Conservation (phyloP, 2,113 vertebrate species). For the Ciconia maguari region DNA sequence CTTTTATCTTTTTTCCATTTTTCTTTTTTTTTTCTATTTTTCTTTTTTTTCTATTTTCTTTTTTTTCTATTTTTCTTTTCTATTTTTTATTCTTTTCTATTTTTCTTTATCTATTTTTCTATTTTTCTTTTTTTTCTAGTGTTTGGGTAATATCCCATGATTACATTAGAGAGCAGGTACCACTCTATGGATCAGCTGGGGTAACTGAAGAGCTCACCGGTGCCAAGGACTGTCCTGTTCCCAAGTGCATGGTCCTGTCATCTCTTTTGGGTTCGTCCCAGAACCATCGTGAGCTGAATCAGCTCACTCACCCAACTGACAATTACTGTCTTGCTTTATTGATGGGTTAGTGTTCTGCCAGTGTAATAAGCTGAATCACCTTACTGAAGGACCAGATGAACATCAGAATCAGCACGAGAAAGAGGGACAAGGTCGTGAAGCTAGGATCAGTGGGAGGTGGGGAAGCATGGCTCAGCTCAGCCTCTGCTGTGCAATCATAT, state of each 20-base stretch:
- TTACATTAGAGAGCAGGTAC: not conserved
- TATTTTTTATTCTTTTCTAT: too few relatives aligned
- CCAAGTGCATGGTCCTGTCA: not conserved
- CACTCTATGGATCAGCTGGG: not conserved
- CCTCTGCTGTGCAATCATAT: not conserved
- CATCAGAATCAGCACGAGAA: not conserved
- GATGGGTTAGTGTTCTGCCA: not conserved
- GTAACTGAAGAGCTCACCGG: not conserved
- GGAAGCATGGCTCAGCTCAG: not conserved
- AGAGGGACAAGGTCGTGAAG: not conserved
- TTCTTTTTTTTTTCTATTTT: too few relatives aligned
- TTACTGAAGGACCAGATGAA: not conserved
- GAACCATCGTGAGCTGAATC: not conserved
- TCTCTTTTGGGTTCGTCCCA: not conserved
- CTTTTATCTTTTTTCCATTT: too few relatives aligned
- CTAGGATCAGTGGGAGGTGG: not conserved
- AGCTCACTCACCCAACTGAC: not conserved
- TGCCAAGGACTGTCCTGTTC: not conserved
- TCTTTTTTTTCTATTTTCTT: too few relatives aligned
- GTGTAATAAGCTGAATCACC: not conserved
- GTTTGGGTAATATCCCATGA: not conserved
- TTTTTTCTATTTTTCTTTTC: too few relatives aligned
- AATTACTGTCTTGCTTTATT: not conserved
- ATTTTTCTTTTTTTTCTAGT: not conserved
- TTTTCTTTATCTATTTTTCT: too few relatives aligned